A percentile compares a stretch with the other conserved stretches of the same genome.
Conservation (phyloP, 2,888 invertebrate species). For the Monopis laevigella region DNA sequence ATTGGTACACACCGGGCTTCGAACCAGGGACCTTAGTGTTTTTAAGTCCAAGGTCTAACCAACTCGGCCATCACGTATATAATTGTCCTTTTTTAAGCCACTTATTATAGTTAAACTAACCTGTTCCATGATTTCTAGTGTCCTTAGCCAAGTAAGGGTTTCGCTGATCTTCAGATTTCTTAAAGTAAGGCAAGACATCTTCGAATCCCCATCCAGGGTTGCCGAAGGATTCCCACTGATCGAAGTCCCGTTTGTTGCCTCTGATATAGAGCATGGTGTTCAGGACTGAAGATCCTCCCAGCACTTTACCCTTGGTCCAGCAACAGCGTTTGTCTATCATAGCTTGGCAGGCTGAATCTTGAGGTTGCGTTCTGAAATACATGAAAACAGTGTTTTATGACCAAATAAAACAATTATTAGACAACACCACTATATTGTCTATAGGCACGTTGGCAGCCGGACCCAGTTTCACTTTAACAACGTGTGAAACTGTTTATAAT, state of each 20-base stretch:
- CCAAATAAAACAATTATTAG: neutral
- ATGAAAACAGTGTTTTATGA: too few relatives aligned
- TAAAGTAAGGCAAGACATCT: conserved; percentile 83
- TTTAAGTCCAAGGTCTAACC: too few relatives aligned
- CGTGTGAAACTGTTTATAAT: too few relatives aligned
- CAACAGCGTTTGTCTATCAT: conserved; percentile 86
- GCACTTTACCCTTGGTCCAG: conserved; percentile 90
- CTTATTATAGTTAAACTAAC: conserved; percentile 54
- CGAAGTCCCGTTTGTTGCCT: conserved; percentile 87
- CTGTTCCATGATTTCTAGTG: conserved; percentile 75
- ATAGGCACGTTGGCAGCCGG: neutral
- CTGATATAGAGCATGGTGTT: conserved; percentile 93
- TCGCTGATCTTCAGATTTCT: conserved; percentile 87
- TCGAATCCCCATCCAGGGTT: conserved; percentile 91
- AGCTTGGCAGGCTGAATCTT: conserved; percentile 84
- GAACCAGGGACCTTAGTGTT: too few relatives aligned
- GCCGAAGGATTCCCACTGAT: conserved; percentile 86
- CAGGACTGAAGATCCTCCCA: conserved; percentile 88
- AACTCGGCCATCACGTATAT: too few relatives aligned
- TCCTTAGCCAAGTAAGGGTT: conserved; percentile 87
- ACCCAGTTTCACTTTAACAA: too few relatives aligned
- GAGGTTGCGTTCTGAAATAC: conserved; percentile 82
- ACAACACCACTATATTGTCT: neutral
- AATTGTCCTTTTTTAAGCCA: too few relatives aligned
- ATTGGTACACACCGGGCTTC: too few relatives aligned